Percentiles rank a stretch among this genome's conserved stretches.
Evolutionary conservation across 2,113 vertebrate genomes (phyloP).

Genomic region (Amia ocellicauda): DNA sequence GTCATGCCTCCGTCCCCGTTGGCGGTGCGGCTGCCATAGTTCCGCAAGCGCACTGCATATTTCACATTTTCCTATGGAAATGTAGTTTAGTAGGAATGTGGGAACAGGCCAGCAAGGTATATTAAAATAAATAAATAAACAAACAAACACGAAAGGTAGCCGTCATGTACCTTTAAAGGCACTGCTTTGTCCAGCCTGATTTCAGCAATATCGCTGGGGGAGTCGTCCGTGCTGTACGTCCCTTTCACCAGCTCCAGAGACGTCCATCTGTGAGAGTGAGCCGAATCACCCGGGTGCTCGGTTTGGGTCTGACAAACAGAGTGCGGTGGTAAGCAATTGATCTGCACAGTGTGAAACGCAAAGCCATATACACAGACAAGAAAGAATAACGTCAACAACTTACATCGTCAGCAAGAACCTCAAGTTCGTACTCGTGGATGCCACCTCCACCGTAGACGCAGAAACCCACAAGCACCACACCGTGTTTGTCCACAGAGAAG

Average conservation of each 20-base stretch:
- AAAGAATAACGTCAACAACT: constrained; percentile 39
- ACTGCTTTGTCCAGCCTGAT: constrained; percentile 96
- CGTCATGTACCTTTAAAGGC: constrained; percentile 81
- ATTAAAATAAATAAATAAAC: background rate
- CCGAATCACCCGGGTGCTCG: constrained; percentile 88
- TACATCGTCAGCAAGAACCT: constrained; percentile 95
- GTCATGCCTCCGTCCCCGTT: constrained; percentile 98
- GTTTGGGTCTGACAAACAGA: constrained; percentile 69
- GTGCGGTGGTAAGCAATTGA: background rate
- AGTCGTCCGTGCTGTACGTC: constrained; percentile 96
- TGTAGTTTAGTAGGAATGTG: no score
- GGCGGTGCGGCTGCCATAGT: constrained; percentile 96
- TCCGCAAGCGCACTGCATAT: constrained; percentile 91
- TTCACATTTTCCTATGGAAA: constrained; percentile 85
- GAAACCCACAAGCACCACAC: constrained; percentile 92
- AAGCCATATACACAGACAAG: background rate
- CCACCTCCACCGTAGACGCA: constrained; percentile 97
- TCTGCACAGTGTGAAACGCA: background rate
- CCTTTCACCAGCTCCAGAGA: constrained; percentile 95
- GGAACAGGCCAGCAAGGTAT: background rate
- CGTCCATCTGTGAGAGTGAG: constrained; percentile 96
- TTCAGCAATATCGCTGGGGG: constrained; percentile 94
- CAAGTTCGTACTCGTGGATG: constrained; percentile 96
- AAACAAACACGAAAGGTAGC: background rate
- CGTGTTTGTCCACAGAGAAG: constrained; percentile 91